Percentiles rank a stretch among this genome's conserved stretches.
phyloP scores from a whole-genome alignment of 2,797 vertebrate genomes.

The Bradypodion pumilum region DNA sequence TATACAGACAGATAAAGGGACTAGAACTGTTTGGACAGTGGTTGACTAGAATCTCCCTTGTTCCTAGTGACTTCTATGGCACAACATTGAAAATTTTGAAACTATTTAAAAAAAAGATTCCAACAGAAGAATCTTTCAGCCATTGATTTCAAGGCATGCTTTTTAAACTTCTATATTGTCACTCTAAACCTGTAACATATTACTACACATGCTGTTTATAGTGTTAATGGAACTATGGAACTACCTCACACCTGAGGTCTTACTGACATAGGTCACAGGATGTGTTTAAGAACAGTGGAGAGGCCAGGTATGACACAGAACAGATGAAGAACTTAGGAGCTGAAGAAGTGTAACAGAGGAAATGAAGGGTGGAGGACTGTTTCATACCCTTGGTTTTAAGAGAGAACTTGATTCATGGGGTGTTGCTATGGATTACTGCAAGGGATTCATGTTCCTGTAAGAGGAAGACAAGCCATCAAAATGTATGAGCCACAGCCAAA shows the following conservation, averaged over 20 bases:
- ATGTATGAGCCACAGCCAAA: not conserved
- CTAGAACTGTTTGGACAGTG: no score
- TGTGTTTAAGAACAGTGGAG: no score
- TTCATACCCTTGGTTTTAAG: not conserved
- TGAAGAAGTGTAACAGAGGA: not conserved
- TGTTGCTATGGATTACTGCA: not conserved
- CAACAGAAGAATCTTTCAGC: not conserved
- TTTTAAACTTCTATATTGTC: not conserved
- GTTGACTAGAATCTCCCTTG: no score
- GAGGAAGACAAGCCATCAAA: not conserved
- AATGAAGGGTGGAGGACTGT: not conserved
- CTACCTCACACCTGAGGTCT: not conserved
- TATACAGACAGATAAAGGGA: no score
- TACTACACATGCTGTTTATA: not conserved
- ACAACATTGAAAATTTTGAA: no score
- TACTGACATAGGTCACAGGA: not conserved
- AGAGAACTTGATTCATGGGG: constrained; percentile 8
- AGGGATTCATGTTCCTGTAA: not conserved
- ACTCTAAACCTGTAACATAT: not conserved
- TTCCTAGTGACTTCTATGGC: no score
- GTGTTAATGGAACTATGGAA: not conserved
- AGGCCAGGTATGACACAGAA: not conserved
- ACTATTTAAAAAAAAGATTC: no score
- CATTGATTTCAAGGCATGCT: not conserved
- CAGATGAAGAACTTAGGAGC: not conserved